Percentiles rank a stretch among this genome's conserved stretches.
phyloP scores from a whole-genome alignment of 2,797 vertebrate species.

The Semaprochilodus insignis region DNA sequence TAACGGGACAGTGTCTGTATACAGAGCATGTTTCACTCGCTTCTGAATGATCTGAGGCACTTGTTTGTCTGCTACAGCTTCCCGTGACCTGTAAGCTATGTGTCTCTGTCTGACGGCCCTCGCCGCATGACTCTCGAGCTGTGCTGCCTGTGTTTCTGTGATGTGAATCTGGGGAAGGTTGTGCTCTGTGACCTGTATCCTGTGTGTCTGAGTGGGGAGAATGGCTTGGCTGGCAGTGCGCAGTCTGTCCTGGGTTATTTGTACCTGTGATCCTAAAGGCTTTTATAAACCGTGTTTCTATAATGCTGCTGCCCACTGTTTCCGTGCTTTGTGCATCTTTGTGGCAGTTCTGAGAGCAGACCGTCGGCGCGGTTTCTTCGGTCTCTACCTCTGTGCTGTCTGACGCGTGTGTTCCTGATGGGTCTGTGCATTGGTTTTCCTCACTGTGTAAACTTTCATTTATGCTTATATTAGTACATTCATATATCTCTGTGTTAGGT shows the following conservation, averaged over 20 bases:
- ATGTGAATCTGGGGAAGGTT: too few relatives aligned
- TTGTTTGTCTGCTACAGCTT: neutral
- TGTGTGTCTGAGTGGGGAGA: neutral
- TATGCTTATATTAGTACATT: neutral
- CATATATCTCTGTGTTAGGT: neutral
- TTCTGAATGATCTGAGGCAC: neutral
- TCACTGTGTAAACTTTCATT: slow-evolving; percentile 1
- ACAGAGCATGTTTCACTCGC: neutral
- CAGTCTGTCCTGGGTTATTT: neutral
- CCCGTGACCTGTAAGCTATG: slow-evolving; percentile 14
- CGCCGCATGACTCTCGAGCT: too few relatives aligned
- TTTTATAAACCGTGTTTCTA: neutral
- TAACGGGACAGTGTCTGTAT: neutral
- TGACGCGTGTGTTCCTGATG: neutral
- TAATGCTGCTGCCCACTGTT: neutral
- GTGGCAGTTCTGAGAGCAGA: neutral
- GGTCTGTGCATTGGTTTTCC: neutral
- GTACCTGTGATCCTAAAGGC: neutral
- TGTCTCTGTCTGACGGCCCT: neutral
- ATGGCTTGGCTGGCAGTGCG: neutral
- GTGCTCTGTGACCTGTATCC: neutral
- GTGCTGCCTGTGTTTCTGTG: neutral
- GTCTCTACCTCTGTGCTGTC: neutral
- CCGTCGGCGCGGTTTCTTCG: neutral
- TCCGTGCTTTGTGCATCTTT: neutral